Percentiles rank a stretch among this genome's conserved stretches.
phyloP scores from a whole-genome alignment of 2,888 invertebrate species.

The Teleogryllus oceanicus region DNA sequence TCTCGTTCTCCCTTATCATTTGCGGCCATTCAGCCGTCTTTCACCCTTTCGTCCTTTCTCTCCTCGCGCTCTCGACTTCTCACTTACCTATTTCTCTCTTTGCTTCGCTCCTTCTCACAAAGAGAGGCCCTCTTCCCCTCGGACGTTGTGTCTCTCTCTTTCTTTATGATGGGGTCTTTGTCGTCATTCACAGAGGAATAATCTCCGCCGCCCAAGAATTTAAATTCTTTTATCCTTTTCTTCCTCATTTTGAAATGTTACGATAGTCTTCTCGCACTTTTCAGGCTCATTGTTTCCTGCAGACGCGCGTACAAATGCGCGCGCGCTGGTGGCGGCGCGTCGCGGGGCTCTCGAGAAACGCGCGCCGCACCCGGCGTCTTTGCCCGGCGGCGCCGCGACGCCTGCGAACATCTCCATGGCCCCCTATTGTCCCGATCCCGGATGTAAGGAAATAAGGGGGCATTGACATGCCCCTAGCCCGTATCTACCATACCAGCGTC shows the following conservation, averaged over 20 bases:
- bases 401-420: too few relatives aligned
- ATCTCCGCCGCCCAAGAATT: conserved; percentile 1
- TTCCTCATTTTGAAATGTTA: neutral
- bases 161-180: neutral
- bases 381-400: too few relatives aligned
- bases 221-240: conserved; percentile 1
- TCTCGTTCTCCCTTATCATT: neutral
- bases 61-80: neutral
- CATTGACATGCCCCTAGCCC: too few relatives aligned
- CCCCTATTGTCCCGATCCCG: too few relatives aligned
- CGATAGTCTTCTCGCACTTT: neutral
- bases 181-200: neutral
- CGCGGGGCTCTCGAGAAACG: too few relatives aligned
- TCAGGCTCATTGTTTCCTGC: neutral
- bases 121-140: neutral
- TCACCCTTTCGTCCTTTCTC: conserved; percentile 6
- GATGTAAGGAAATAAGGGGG: too few relatives aligned
- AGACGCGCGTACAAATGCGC: neutral
- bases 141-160: neutral
- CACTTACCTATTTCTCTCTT: neutral
- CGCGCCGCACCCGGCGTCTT: too few relatives aligned
- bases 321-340: too few relatives aligned
- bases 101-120: neutral
- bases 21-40: neutral
- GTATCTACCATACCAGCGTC: too few relatives aligned